Evolutionary conservation across 2,888 invertebrate species (phyloP), one percentile per base, ranked within the genome.

Genomic region (Euplagia quadripunctaria): DNA sequence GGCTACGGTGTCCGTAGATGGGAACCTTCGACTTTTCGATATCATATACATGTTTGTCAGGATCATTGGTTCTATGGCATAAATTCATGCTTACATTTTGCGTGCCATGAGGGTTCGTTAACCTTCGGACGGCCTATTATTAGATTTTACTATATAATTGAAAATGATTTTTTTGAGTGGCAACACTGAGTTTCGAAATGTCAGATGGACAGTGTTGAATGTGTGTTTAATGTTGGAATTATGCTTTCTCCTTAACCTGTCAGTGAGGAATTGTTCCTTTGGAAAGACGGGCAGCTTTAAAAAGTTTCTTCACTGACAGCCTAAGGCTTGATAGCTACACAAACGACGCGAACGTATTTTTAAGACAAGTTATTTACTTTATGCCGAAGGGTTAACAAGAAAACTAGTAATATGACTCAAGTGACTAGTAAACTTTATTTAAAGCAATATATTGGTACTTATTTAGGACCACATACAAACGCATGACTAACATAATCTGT

Each of bases 1-100:
- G 87, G 87, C 79, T 83, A 87, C 16, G 9, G 46, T 41, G 46
- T 61, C 55, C 20, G 17, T 49, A 46, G 31, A 43, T 61, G 43
- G n/a, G 9, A 1, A 31, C 9, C 46, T 61, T 16, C 20, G 11
- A 9, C 16, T 68, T 61, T 61, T 16, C 61, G 61, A 61, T 61
- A 31, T 31, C 61, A 31, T 61, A 20, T 58, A 31, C 20, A 58
- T 4, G 58, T 58, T 58, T 58, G 58, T 58, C 14, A 61, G 31
- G 43, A 46, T 46, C 43, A 46, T 46, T 46, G 43, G 31, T 61
- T 12, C 31, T 2, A 61, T 61, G 14, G 14, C 61, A 7, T 61
- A 61, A 61, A 31, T 58, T 20, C 4, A 20, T 20, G 58, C 31
- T 12, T 31, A 20, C 31, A 46, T 31, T 58, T 58, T 20, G 12